Evolutionary conservation across 1,140 invertebrate genomes (phyloP).

Genomic region (Sycophila sp.): DNA sequence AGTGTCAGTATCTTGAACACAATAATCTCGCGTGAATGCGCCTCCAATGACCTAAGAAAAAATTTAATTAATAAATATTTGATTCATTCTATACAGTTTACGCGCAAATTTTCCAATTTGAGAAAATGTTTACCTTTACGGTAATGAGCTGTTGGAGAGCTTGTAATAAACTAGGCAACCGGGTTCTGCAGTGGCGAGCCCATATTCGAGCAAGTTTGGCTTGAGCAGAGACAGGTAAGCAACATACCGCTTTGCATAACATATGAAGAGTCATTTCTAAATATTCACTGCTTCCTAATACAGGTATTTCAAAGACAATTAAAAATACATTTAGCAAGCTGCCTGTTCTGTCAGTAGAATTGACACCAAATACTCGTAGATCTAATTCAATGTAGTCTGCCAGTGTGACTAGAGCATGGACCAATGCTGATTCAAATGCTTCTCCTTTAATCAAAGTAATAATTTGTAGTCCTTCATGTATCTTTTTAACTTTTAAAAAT

Average conservation of each 20-base stretch:
- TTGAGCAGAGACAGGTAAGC: conserved; percentile 80
- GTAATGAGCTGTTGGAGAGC: conserved; percentile 90
- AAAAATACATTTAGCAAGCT: conserved; percentile 80
- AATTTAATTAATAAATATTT: not conserved
- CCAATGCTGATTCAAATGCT: conserved; percentile 78
- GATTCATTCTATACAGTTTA: too few relatives aligned
- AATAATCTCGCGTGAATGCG: conserved; percentile 77
- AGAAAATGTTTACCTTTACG: conserved; percentile 60
- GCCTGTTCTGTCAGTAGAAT: conserved; percentile 60
- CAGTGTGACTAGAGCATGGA: conserved; percentile 80
- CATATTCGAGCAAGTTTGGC: conserved; percentile 82
- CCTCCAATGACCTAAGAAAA: conserved; percentile 75
- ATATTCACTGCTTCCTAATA: conserved; percentile 82
- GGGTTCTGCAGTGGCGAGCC: conserved; percentile 77
- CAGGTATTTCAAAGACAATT: conserved; percentile 89
- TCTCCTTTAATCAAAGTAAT: conserved; percentile 63
- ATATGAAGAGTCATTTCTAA: conserved; percentile 84
- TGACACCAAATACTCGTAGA: conserved; percentile 69
- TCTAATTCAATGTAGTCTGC: conserved; percentile 80
- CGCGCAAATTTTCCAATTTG: not conserved
- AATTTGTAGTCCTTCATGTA: too few relatives aligned
- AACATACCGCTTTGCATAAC: conserved; percentile 81
- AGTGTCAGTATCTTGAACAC: conserved; percentile 84
- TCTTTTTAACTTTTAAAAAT: too few relatives aligned
- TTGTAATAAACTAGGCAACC: conserved; percentile 79